These are phyloP conservation scores for Apocheima hispidaria DNA, from an alignment of 2,888 invertebrate genomes.

Conservation along the genomic window DNA sequence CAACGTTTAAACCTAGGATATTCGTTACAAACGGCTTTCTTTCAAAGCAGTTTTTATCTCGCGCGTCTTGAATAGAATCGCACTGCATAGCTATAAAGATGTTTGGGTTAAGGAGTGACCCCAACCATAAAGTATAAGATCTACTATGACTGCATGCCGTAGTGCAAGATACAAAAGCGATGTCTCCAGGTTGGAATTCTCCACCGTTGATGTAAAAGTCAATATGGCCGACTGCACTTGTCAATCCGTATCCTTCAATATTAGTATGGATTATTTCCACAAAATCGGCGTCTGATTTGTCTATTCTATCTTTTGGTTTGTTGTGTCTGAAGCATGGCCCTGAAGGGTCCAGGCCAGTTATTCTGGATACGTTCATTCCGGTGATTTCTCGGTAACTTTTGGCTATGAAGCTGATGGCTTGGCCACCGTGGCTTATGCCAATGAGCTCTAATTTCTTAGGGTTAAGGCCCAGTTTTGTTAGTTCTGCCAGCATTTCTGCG, in stretches of 20 bases:
- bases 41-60: slow-evolving; percentile 46
- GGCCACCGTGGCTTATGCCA: slow-evolving; percentile 49
- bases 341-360: slow-evolving; percentile 43
- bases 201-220: slow-evolving; percentile 25
- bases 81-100: slow-evolving; percentile 16
- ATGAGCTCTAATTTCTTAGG: slow-evolving; percentile 45
- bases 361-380: slow-evolving; percentile 38
- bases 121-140: not conserved
- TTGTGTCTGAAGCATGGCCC: slow-evolving; percentile 47
- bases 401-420: slow-evolving; percentile 47
- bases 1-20: slow-evolving; percentile 32
- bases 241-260: slow-evolving; percentile 45
- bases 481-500: slow-evolving; percentile 46
- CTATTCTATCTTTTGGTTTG: slow-evolving; percentile 46
- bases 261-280: slow-evolving; percentile 47
- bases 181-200: slow-evolving; percentile 1
- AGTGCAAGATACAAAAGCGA: not conserved
- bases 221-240: slow-evolving; percentile 37
- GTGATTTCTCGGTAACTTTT: slow-evolving; percentile 45
- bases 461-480: slow-evolving; percentile 44
- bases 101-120: not conserved
- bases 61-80: slow-evolving; percentile 43
- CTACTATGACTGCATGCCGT: not conserved
- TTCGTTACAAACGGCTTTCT: slow-evolving; percentile 43
- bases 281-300: slow-evolving; percentile 46